Percentiles rank a stretch among this genome's conserved stretches.
These are phyloP conservation scores for Vidua macroura DNA, from an alignment of 2,113 vertebrate genomes.

Conservation along the genomic window DNA sequence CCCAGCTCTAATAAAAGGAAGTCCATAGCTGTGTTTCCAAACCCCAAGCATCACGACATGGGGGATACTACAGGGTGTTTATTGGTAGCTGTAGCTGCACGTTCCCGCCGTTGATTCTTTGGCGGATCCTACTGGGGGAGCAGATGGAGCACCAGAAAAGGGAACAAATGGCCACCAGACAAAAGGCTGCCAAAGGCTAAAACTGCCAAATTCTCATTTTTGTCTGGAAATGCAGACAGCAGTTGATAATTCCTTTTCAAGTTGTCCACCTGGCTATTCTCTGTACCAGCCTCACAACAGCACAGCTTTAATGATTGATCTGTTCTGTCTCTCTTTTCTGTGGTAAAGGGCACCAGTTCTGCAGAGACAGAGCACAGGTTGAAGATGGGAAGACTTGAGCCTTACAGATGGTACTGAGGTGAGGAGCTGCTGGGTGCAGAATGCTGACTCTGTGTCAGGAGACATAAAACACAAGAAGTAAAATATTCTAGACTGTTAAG, in stretches of 20 bases:
- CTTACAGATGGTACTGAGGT: background rate
- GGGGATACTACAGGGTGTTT: background rate
- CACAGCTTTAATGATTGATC: background rate
- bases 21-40: background rate
- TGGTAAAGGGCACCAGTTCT: background rate
- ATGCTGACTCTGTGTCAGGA: background rate
- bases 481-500: background rate
- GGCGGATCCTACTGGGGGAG: background rate
- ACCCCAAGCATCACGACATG: background rate
- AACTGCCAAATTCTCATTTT: background rate
- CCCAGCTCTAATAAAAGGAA: background rate
- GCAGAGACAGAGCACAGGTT: background rate
- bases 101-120: background rate
- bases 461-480: background rate
- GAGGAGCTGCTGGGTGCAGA: background rate
- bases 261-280: background rate
- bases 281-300: background rate
- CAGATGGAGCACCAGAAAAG: constrained; percentile 20
- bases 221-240: constrained; percentile 19
- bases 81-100: background rate
- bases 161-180: background rate
- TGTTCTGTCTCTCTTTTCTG: background rate
- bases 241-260: constrained; percentile 16
- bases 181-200: constrained; percentile 9
- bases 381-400: background rate